Conservation (phyloP, 1,140 invertebrate species). For the Ceratosolen solmsi region DNA sequence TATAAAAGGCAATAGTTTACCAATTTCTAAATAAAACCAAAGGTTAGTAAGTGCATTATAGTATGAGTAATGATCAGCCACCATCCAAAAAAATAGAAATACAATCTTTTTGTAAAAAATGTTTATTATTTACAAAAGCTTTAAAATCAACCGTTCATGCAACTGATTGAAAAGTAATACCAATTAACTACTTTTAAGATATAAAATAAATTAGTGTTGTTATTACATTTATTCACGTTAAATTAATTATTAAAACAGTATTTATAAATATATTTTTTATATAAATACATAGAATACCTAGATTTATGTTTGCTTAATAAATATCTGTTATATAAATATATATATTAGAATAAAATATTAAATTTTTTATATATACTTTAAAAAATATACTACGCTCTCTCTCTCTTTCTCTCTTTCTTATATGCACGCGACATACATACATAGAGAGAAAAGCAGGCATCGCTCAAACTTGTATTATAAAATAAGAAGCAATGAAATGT, state of each 20-base stretch:
- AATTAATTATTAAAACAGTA: conserved; percentile 6
- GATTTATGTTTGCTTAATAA: conserved; percentile 19
- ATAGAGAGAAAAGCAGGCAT: conserved; percentile 1
- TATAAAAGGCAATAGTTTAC: conserved; percentile 45
- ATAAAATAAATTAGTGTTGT: conserved; percentile 35
- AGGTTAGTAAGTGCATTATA: conserved; percentile 50
- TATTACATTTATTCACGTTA: conserved; percentile 15
- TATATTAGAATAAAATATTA: background rate
- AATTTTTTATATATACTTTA: conserved; percentile 1
- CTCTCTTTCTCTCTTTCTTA: no score
- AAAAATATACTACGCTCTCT: conserved; percentile 48
- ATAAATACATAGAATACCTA: background rate
- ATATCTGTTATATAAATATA: no score
- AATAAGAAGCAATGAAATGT: conserved; percentile 37
- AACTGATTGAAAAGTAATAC: conserved; percentile 26
- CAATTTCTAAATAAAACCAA: conserved; percentile 46
- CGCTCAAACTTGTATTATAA: conserved; percentile 39
- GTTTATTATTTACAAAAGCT: conserved; percentile 35
- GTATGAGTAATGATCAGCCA: conserved; percentile 62
- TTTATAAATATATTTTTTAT: conserved; percentile 6
- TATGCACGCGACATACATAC: background rate
- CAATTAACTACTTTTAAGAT: background rate
- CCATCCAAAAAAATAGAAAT: conserved; percentile 59
- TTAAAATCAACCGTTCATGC: conserved; percentile 40
- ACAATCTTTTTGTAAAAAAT: conserved; percentile 20